Evolutionary conservation across 23 tunicate genomes (phyloP).

Genomic region (Halocynthia aurantium): DNA sequence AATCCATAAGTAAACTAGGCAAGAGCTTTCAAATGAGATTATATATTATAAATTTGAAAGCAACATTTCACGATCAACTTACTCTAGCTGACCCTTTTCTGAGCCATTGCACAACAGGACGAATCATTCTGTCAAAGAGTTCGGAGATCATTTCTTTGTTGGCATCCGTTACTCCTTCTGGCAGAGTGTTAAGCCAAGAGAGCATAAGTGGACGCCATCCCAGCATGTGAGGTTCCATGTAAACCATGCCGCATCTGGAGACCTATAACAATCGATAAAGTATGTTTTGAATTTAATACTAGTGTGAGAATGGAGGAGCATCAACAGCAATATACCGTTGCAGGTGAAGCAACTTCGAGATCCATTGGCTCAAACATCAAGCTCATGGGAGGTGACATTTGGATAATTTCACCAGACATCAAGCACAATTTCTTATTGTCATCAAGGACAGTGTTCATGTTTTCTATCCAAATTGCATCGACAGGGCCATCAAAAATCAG

Average conservation of each 20-base stretch:
- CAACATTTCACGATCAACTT: not conserved
- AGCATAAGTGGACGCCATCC: slow-evolving; percentile 93
- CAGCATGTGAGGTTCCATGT: slow-evolving; percentile 99
- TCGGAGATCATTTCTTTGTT: slow-evolving; percentile 62
- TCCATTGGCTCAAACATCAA: slow-evolving; percentile 98
- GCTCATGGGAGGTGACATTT: slow-evolving; percentile 90
- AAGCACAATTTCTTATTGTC: slow-evolving; percentile 98
- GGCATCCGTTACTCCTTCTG: slow-evolving; percentile 75
- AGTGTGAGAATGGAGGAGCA: not conserved
- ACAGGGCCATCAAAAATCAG: slow-evolving; percentile 97
- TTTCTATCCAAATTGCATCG: slow-evolving; percentile 98
- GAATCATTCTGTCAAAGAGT: slow-evolving; percentile 88
- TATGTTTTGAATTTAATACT: not conserved
- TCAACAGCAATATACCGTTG: slow-evolving; percentile 43
- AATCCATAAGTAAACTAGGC: not conserved
- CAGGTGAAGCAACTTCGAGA: slow-evolving; percentile 97
- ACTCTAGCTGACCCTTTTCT: slow-evolving; percentile 84
- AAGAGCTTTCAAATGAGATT: not conserved
- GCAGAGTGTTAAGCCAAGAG: slow-evolving; percentile 80
- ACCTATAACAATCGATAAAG: slow-evolving; percentile 26
- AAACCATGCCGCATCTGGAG: slow-evolving; percentile 95
- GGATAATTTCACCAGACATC: slow-evolving; percentile 99
- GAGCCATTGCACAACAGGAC: slow-evolving; percentile 84
- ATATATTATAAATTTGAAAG: not conserved
- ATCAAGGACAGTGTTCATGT: slow-evolving; percentile 99